A percentile compares a stretch with the other conserved stretches of the same genome.
These are phyloP conservation scores for Garrulus glandarius DNA, from an alignment of 2,797 vertebrate genomes.

Conservation along the genomic window DNA sequence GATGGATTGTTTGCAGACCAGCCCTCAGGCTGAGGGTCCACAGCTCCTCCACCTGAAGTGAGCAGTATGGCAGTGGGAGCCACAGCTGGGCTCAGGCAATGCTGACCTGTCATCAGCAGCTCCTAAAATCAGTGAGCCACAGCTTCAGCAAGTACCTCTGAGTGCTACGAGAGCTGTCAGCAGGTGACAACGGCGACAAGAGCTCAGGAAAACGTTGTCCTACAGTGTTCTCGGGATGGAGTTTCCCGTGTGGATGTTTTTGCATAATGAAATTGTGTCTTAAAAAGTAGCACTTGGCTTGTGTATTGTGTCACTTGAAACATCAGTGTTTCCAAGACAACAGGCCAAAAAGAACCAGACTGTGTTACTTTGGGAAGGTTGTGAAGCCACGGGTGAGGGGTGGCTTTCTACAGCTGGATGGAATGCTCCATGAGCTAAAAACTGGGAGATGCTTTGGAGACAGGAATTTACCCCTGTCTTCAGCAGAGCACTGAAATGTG, in stretches of 20 bases:
- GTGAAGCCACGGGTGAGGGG: not conserved
- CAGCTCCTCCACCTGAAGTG: not conserved
- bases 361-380: not conserved
- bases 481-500: not conserved
- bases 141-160: not conserved
- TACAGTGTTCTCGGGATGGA: fast-evolving
- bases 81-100: fast-evolving
- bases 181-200: fast-evolving
- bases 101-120: not conserved
- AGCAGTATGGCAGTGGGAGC: not conserved
- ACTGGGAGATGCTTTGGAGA: not conserved
- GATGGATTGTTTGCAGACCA: not conserved
- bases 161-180: not conserved
- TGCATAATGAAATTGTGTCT: not conserved
- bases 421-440: not conserved
- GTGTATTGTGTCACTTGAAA: not conserved
- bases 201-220: fast-evolving
- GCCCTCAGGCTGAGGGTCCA: not conserved
- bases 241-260: not conserved
- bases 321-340: not conserved
- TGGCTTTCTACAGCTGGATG: not conserved
- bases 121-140: not conserved
- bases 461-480: fast-evolving
- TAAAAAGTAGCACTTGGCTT: not conserved
- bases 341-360: not conserved